Percentiles rank a stretch among this genome's conserved stretches.
phyloP scores from a whole-genome alignment of 2,113 vertebrate genomes.

The Hypomesus transpacificus region DNA sequence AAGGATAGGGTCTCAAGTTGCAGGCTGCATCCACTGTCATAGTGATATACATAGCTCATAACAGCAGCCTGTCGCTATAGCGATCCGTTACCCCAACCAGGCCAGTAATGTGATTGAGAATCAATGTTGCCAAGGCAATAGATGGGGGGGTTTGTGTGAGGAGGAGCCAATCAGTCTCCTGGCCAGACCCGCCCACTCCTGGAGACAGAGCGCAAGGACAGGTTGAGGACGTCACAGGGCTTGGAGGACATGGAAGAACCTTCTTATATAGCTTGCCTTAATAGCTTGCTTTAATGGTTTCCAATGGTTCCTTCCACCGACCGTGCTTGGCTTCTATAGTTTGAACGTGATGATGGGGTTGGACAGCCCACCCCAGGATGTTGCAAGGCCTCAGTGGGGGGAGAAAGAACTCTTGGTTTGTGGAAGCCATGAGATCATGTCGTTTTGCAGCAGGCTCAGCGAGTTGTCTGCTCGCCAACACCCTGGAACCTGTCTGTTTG shows the following conservation, averaged over 20 bases:
- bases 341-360: too few relatives aligned
- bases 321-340: too few relatives aligned
- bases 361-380: too few relatives aligned
- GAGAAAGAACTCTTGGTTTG: too few relatives aligned
- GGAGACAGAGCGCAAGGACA: slow-evolving; percentile 24
- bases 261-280: background rate
- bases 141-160: slow-evolving; percentile 41
- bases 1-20: slow-evolving; percentile 7
- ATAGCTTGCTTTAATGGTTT: background rate
- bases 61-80: slow-evolving; percentile 41
- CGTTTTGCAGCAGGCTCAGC: too few relatives aligned
- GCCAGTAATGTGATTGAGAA: slow-evolving; percentile 59
- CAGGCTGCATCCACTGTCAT: slow-evolving; percentile 23
- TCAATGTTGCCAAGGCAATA: slow-evolving; percentile 65
- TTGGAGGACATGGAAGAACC: background rate
- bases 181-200: background rate
- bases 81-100: slow-evolving; percentile 42
- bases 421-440: too few relatives aligned
- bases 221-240: slow-evolving; percentile 18
- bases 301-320: background rate
- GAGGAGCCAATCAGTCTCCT: slow-evolving; percentile 44
- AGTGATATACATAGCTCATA: slow-evolving; percentile 54
- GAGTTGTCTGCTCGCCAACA: too few relatives aligned
- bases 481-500: too few relatives aligned
- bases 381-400: too few relatives aligned